These are phyloP conservation scores for Dipodomys merriami DNA, from an alignment of 2,113 vertebrate genomes.

Conservation along the genomic window DNA sequence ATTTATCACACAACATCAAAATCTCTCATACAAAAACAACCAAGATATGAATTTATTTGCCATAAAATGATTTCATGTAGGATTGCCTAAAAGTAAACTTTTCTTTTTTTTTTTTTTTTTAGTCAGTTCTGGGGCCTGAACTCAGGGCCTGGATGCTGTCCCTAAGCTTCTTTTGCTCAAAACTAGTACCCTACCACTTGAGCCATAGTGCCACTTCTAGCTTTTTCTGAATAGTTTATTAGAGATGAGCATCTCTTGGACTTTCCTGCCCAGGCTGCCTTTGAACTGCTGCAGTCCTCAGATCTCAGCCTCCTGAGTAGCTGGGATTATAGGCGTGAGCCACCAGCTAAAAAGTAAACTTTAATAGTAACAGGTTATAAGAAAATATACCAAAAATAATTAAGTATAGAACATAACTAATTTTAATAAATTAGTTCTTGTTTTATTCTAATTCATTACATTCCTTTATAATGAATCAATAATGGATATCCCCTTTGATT, in stretches of 20 bases:
- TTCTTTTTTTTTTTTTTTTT: too few species aligned
- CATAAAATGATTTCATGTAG: slow-evolving; percentile 1
- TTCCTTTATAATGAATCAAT: slow-evolving; percentile 28
- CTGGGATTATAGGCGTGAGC: too few species aligned
- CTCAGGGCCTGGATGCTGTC: too few species aligned
- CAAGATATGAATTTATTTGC: slow-evolving; percentile 33
- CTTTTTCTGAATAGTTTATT: too few species aligned
- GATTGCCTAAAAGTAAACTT: slow-evolving; percentile 46
- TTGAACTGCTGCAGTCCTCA: too few species aligned
- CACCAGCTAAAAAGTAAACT: slow-evolving; percentile 2
- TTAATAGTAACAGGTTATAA: slow-evolving; percentile 3
- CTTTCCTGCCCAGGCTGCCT: too few species aligned
- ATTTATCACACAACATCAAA: slow-evolving; percentile 17
- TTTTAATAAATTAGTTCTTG: slow-evolving; percentile 37
- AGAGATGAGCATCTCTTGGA: too few species aligned
- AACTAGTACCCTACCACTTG: too few species aligned
- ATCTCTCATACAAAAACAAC: slow-evolving; percentile 15
- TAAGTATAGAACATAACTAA: slow-evolving; percentile 15
- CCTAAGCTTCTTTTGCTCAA: too few species aligned
- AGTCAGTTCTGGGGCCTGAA: too few species aligned
- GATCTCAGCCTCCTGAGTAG: too few species aligned
- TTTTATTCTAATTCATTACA: neutral
- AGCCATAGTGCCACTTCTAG: too few species aligned
- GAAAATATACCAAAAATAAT: slow-evolving; percentile 22
- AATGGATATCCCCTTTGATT: neutral